Percentiles rank a stretch among this genome's conserved stretches.
Conservation (phyloP, 37 sponge, comb jelly and placozoan species). For the Cladorhizidae sp. region DNA sequence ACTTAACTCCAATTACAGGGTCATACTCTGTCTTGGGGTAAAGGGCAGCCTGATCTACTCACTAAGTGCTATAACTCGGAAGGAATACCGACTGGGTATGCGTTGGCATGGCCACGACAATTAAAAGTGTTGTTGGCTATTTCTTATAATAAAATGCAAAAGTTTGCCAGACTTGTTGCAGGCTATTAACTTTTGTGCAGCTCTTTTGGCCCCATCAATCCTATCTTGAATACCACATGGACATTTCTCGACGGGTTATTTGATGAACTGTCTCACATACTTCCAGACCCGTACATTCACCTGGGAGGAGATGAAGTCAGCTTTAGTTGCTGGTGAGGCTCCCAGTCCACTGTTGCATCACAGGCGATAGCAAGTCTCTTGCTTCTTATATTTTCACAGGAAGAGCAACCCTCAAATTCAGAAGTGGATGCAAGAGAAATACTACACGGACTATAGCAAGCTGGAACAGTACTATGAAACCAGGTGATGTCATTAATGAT, state of each 20-base stretch:
- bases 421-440: constrained; percentile 72
- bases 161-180: too few relatives aligned
- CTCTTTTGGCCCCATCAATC: constrained; percentile 92
- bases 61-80: constrained; percentile 72
- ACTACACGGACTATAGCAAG: constrained; percentile 71
- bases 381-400: constrained; percentile 27
- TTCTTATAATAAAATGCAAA: not conserved
- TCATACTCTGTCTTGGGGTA: constrained; percentile 85
- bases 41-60: constrained; percentile 69
- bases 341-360: not conserved
- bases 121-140: not conserved
- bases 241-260: constrained; percentile 71
- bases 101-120: not conserved
- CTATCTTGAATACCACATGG: constrained; percentile 70
- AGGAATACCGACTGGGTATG: constrained; percentile 60
- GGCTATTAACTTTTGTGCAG: not conserved
- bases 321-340: constrained; percentile 72
- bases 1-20: constrained; percentile 41
- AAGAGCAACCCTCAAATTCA: constrained; percentile 76
- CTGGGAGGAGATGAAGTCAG: constrained; percentile 96
- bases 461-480: constrained; percentile 92
- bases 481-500: constrained; percentile 41
- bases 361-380: not conserved
- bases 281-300: constrained; percentile 86
- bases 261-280: constrained; percentile 70